Evolutionary conservation across 1,140 invertebrate species (phyloP).

Genomic region (Caerostris darwini): DNA sequence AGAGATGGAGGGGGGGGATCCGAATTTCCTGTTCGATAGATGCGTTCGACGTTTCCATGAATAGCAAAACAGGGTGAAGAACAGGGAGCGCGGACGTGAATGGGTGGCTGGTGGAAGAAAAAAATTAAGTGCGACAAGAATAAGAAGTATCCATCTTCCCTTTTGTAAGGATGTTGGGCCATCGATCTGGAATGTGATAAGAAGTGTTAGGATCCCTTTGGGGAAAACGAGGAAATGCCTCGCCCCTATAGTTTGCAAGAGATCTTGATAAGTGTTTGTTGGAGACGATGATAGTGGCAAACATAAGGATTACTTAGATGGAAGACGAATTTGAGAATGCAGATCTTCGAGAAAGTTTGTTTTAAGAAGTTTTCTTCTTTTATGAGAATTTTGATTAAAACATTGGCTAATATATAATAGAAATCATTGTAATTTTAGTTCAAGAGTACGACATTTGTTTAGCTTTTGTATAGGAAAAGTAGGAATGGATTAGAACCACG

Average conservation of each 20-base stretch:
- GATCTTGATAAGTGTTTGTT: neutral
- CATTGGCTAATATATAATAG: too few species aligned
- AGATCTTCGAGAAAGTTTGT: too few species aligned
- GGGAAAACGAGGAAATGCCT: neutral
- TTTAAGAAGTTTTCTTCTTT: too few species aligned
- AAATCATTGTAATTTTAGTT: too few species aligned
- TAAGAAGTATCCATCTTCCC: neutral
- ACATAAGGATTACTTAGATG: too few species aligned
- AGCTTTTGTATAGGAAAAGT: too few species aligned
- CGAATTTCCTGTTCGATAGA: constrained; percentile 46
- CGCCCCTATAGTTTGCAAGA: neutral
- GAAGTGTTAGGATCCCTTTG: neutral
- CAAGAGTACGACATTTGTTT: too few species aligned
- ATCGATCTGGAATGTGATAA: constrained; percentile 7
- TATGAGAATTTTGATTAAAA: too few species aligned
- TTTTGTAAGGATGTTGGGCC: neutral
- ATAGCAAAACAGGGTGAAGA: constrained; percentile 27
- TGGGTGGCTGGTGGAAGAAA: neutral
- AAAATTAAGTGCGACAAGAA: neutral
- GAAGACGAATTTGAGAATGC: too few species aligned
- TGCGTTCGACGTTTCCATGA: constrained; percentile 16
- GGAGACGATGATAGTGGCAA: neutral
- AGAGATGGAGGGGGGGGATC: too few species aligned
- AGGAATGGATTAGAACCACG: too few species aligned
- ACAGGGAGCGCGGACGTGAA: neutral